Percentiles rank a stretch among this genome's conserved stretches.
phyloP scores from a whole-genome alignment of 2,797 vertebrate species.

The Botia kubotai region DNA sequence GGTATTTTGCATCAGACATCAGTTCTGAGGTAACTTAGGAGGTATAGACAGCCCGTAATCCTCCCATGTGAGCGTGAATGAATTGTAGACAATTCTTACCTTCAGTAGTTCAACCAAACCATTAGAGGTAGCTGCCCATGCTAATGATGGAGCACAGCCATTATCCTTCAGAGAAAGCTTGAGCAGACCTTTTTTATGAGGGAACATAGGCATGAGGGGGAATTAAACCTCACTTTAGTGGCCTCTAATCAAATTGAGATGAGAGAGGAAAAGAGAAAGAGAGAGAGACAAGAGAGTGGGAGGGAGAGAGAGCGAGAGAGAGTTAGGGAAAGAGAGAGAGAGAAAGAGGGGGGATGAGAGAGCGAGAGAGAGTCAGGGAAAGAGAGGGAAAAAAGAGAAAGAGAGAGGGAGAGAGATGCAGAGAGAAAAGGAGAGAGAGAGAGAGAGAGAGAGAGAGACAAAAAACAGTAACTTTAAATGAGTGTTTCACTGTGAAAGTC shows the following conservation, averaged over 20 bases:
- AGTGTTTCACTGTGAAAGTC: slow-evolving; percentile 20
- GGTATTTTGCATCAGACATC: neutral
- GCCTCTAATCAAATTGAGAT: slow-evolving; percentile 53
- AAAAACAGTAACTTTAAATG: neutral
- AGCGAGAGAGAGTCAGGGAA: too few species aligned
- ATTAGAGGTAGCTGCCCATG: slow-evolving; percentile 16
- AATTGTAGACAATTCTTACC: slow-evolving; percentile 19
- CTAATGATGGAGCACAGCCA: slow-evolving; percentile 37
- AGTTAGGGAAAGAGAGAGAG: neutral
- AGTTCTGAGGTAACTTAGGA: slow-evolving; percentile 3
- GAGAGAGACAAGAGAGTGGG: neutral
- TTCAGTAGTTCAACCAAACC: slow-evolving; percentile 24
- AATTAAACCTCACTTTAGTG: slow-evolving; percentile 54
- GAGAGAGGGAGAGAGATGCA: too few species aligned
- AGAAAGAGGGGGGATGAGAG: too few species aligned
- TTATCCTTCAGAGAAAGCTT: slow-evolving; percentile 53
- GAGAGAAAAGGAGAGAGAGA: neutral
- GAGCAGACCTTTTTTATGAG: slow-evolving; percentile 85
- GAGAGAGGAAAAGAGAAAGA: neutral
- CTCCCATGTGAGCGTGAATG: slow-evolving; percentile 13
- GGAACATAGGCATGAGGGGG: slow-evolving; percentile 31
- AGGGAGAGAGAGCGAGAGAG: neutral
- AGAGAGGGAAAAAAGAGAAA: too few species aligned
- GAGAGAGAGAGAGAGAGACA: too few species aligned
- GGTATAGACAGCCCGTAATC: slow-evolving; percentile 5